phyloP scores from a whole-genome alignment of 2,888 invertebrate genomes.

The Coenonympha arcania region DNA sequence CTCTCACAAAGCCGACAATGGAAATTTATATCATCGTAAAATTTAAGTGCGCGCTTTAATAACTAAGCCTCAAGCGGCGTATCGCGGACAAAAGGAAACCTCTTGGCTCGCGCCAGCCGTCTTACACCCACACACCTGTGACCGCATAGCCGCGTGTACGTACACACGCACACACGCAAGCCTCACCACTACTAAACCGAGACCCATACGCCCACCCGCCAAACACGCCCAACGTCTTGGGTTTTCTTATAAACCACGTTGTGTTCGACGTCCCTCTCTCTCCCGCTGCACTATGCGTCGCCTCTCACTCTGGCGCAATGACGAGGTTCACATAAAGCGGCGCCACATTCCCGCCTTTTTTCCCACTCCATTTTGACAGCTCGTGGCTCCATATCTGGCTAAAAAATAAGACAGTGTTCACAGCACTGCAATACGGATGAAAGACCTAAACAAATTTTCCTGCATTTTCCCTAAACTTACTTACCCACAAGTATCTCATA shows the following conservation, averaged over 20 bases:
- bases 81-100: conserved; percentile 69
- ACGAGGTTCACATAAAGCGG: conserved; percentile 74
- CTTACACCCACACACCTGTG: conserved; percentile 49
- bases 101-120: conserved; percentile 45
- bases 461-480: neutral
- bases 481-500: too few relatives aligned
- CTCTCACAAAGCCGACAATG: conserved; percentile 50
- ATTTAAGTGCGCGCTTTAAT: conserved; percentile 68
- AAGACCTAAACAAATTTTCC: neutral
- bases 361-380: conserved; percentile 75
- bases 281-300: conserved; percentile 28
- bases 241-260: conserved; percentile 75
- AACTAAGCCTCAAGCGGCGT: conserved; percentile 63
- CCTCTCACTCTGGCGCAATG: conserved; percentile 64
- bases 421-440: conserved; percentile 30
- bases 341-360: conserved; percentile 76
- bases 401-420: conserved; percentile 68
- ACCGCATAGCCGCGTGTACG: conserved; percentile 49
- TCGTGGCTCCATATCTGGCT: conserved; percentile 75
- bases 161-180: conserved; percentile 43
- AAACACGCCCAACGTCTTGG: conserved; percentile 75
- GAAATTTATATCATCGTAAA: conserved; percentile 58
- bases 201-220: conserved; percentile 73
- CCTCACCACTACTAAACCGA: conserved; percentile 51
- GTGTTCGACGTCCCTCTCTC: conserved; percentile 61